Conservation (phyloP, 2,888 invertebrate genomes). For the Ectemnius cavifrons region DNA sequence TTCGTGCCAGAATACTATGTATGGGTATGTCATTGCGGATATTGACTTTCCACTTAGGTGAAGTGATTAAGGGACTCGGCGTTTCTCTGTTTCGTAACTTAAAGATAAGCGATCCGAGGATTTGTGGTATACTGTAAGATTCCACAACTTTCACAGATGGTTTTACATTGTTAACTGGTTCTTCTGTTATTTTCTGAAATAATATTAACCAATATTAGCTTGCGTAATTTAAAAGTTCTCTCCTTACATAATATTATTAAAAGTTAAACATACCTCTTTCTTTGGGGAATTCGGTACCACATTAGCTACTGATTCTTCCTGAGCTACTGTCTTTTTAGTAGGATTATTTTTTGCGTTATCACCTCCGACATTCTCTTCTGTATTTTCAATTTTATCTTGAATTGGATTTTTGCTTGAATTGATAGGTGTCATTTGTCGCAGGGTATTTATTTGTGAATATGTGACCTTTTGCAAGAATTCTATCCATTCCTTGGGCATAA, state of each 20-base stretch:
- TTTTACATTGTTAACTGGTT: slow-evolving; percentile 24
- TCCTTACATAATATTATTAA: too few relatives aligned
- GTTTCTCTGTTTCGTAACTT: slow-evolving; percentile 72
- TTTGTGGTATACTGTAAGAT: slow-evolving; percentile 74
- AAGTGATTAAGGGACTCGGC: slow-evolving; percentile 59
- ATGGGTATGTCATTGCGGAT: slow-evolving; percentile 73
- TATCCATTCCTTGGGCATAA: slow-evolving; percentile 79
- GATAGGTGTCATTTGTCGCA: slow-evolving; percentile 55
- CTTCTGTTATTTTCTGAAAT: slow-evolving; percentile 30
- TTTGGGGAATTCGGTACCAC: neutral
- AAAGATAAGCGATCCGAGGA: slow-evolving; percentile 76
- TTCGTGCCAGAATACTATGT: slow-evolving; percentile 83
- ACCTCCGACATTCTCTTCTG: slow-evolving; percentile 36
- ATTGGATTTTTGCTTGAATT: slow-evolving; percentile 12
- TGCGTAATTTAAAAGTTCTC: too few relatives aligned
- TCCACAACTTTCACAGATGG: slow-evolving; percentile 49
- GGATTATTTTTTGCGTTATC: neutral
- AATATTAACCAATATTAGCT: neutral
- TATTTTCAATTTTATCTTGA: slow-evolving; percentile 8
- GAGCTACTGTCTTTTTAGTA: neutral
- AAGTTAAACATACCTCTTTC: neutral
- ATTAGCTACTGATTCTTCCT: neutral
- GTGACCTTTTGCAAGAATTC: slow-evolving; percentile 79
- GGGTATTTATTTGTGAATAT: slow-evolving; percentile 68
- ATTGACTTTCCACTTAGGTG: slow-evolving; percentile 79